phyloP scores from a whole-genome alignment of 92 coral and sea anemone genomes.

The Siderastrea radians region DNA sequence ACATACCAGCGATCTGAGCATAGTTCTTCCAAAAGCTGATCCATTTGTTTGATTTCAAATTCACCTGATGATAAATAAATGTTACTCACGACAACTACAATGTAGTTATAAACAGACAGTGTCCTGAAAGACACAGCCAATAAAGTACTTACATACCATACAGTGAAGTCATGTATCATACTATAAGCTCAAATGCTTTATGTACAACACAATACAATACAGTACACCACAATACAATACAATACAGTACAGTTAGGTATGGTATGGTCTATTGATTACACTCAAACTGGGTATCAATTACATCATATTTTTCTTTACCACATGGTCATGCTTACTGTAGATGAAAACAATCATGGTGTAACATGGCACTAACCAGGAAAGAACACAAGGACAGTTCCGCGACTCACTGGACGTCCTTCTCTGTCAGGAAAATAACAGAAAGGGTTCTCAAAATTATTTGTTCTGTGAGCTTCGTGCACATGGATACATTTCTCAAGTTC shows the following conservation, averaged over 20 bases:
- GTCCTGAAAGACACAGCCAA: too few relatives aligned
- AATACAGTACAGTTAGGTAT: neutral
- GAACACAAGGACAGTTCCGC: slow-evolving; percentile 94
- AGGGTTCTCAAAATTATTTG: neutral
- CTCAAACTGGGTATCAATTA: too few relatives aligned
- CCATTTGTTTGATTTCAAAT: slow-evolving; percentile 86
- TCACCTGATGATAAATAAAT: slow-evolving; percentile 54
- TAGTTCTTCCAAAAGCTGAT: slow-evolving; percentile 66
- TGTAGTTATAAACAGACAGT: too few relatives aligned
- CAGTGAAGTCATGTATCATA: too few relatives aligned
- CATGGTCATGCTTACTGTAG: too few relatives aligned
- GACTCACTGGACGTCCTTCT: slow-evolving; percentile 29
- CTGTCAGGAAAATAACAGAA: slow-evolving; percentile 8
- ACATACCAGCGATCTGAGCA: slow-evolving; percentile 77
- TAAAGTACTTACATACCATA: too few relatives aligned
- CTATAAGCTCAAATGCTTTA: too few relatives aligned
- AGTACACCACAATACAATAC: slow-evolving; percentile 23
- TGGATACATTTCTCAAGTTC: too few relatives aligned
- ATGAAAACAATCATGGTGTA: too few relatives aligned
- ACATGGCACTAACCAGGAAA: slow-evolving; percentile 79
- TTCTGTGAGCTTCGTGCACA: too few relatives aligned
- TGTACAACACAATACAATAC: neutral
- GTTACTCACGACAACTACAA: neutral
- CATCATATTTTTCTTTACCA: too few relatives aligned
- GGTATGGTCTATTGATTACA: too few relatives aligned